Base-by-base conservation (phyloP, 2,888 invertebrate genomes). In the Marronus borbonicus region DNA sequence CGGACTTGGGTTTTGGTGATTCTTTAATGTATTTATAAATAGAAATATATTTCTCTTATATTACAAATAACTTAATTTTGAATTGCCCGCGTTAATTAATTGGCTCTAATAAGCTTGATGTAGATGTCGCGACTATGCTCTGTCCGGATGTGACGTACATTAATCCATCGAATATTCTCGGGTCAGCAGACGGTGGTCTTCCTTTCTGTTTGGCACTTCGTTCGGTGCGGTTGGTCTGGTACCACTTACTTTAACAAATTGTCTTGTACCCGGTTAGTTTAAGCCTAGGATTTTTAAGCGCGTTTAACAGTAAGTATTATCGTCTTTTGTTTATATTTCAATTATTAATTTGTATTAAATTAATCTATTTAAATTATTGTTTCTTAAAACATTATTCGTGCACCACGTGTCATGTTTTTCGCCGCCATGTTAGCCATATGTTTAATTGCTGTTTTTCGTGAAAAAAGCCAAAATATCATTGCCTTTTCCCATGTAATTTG, bases 151-250 rank as follows among this genome's bases (percentile, higher is more conserved):
- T 83, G 81, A 81, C 83, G 83, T 79, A 52, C 24, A 20, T 28
- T 36, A 50, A 70, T 28, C 58, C 77, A 80, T 72, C 60, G 81
- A 78, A 81, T 80, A 82, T 79, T 81, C 80, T 81, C 77, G 78
- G 79, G 69, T 70, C 74, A 52, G 52, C 77, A 68, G 68, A 62
- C 58, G 39, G 17, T 74, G 62, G 72, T 87, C 87, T 85, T 88
- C 87, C 88, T 88, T 88, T 88, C 86, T 86, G 84, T 87, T 86
- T 86, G 84, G 86, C 84, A 86, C 87, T 86, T 87, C 86, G 84
- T 82, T 82, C 85, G 84, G 88, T 88, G 85, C 84, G 86, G 88
- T 88, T 85, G 88, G 72, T 80, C 80, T 77, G 77, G 64, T 80
- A 79, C 75, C 44, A 75, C 50, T 62, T 55, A 75, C 58, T 75